These are phyloP conservation scores for Mnemiopsis leidyi DNA, from an alignment of 37 sponge, comb jelly and placozoan genomes.

Conservation along the genomic window DNA sequence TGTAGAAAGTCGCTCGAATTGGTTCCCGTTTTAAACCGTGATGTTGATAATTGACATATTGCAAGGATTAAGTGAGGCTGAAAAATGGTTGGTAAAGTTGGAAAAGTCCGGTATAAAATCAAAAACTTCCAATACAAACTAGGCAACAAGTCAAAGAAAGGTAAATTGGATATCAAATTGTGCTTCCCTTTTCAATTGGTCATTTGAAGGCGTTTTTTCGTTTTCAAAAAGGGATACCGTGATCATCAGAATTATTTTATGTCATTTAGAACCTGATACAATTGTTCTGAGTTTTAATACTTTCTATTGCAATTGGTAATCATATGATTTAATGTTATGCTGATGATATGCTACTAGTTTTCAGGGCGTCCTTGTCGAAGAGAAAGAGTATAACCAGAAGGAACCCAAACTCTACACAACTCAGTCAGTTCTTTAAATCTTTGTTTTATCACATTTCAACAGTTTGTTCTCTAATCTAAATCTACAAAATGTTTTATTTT, in stretches of 20 bases:
- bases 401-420: neutral
- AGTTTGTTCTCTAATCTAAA: no score
- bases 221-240: no score
- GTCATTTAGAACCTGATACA: no score
- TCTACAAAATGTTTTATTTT: no score
- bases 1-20: no score
- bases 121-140: slow-evolving; percentile 14
- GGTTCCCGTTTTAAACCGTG: neutral
- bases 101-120: neutral
- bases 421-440: neutral
- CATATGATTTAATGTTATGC: neutral
- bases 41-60: neutral
- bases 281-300: no score
- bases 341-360: neutral
- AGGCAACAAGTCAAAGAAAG: neutral
- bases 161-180: no score
- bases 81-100: neutral
- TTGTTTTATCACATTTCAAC: neutral
- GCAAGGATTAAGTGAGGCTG: neutral
- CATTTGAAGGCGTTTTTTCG: no score
- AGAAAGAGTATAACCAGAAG: neutral
- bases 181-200: no score
- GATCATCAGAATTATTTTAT: no score
- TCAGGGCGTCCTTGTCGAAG: neutral
- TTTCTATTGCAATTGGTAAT: no score